Conservation (phyloP, 2,797 vertebrate species). For the Sebastes matsubarae region DNA sequence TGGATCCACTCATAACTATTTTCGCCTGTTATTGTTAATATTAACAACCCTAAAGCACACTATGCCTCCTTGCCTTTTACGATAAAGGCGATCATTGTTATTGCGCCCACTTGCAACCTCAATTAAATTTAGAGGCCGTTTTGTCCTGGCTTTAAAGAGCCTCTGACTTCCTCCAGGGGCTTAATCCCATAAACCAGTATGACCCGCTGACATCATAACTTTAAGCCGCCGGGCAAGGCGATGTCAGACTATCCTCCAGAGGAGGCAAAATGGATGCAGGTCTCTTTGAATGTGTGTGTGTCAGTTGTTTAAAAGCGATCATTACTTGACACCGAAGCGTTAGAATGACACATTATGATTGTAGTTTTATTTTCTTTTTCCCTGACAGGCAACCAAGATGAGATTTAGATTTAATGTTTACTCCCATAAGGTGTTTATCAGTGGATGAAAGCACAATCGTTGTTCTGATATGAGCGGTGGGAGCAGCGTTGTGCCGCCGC, state of each 20-base stretch:
- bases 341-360: constrained; percentile 30
- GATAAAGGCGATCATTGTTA: constrained; percentile 76
- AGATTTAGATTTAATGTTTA: constrained; percentile 35
- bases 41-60: constrained; percentile 50
- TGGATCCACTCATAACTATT: constrained; percentile 28
- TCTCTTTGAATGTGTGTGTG: constrained; percentile 23
- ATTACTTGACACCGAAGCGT: constrained; percentile 23
- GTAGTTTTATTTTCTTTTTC: constrained; percentile 25
- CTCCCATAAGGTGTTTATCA: constrained; percentile 24
- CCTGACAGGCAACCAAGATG: constrained; percentile 16
- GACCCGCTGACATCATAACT: constrained; percentile 77
- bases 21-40: constrained; percentile 44
- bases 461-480: constrained; percentile 19
- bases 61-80: constrained; percentile 64
- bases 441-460: constrained; percentile 17
- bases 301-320: constrained; percentile 12
- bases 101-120: constrained; percentile 76
- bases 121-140: constrained; percentile 82
- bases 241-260: constrained; percentile 52
- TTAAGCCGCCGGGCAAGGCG: constrained; percentile 57
- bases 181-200: constrained; percentile 77
- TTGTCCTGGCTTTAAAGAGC: constrained; percentile 77
- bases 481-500: neutral
- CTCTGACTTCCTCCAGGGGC: constrained; percentile 70
- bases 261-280: constrained; percentile 42